Evolutionary conservation across 2,113 vertebrate genomes (phyloP), one percentile per base, ranked within the genome.

Genomic region (Toxotes jaculatrix): DNA sequence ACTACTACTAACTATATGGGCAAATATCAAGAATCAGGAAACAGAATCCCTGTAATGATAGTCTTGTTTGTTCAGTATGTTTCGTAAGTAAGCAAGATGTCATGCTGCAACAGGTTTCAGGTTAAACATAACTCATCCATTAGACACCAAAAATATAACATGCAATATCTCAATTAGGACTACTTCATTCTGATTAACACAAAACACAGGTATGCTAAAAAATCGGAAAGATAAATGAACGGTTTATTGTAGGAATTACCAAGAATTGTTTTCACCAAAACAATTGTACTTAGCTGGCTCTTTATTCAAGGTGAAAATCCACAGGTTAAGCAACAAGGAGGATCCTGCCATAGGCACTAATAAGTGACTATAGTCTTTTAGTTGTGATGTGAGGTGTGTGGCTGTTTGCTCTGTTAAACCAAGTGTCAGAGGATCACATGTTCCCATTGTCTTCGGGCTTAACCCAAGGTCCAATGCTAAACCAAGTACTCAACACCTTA

Each of bases 301-400:
- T 92, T 93, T 91, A 89, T 91, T 94, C 69, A 90, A 80, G 77
- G 78, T 92, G 92, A 92, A 93, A 93, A 91, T 95, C 94, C 94
- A 95, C 95, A 93, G 92, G 93, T 91, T 61, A 83, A 89, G 82
- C 67, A 88, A 91, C 84, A 91, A 45, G 36, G 60, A 82, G 64
- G 64, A 63, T 83, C 64, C 86, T 86, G 86, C 82, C 68, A 87
- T 57, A 63, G 79, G 83, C 85, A 88, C 70, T 10, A 82, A 79
- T 82, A 79, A 76, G 79, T 64, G 64, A 77, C 40, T 40, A 19
- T 27, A 82, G 84, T 90, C 79, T 89, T 85, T 88, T 3, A 67
- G 34, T 60, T 63, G 31, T 31, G 71, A 62, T 40, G 68, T 43
- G 66, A 85, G 84, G 77, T 55, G 73, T 62, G 75, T 12, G 47